phyloP scores from a whole-genome alignment of 2,888 invertebrate genomes.

The Apodemia mormo region DNA sequence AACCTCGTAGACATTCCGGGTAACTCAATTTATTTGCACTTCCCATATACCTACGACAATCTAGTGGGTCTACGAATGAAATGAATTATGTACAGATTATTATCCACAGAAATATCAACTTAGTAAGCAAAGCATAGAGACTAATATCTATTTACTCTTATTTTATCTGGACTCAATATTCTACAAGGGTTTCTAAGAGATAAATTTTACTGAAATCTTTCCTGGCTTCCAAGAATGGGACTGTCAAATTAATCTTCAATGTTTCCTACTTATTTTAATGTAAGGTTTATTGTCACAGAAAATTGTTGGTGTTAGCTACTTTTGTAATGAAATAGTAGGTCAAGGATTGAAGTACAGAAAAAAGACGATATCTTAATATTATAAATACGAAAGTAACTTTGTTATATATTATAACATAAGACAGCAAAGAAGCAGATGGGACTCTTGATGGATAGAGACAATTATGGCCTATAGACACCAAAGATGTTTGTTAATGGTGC shows the following conservation, averaged over 20 bases:
- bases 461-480: no score
- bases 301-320: background rate
- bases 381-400: no score
- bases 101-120: background rate
- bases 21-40: conserved; percentile 4
- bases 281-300: background rate
- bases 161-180: background rate
- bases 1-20: conserved; percentile 1
- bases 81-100: background rate
- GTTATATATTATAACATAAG: no score
- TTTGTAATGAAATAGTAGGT: background rate
- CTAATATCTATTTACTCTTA: background rate
- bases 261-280: conserved; percentile 9
- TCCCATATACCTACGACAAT: conserved; percentile 7
- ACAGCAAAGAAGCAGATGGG: no score
- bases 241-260: conserved; percentile 16
- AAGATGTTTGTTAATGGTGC: no score
- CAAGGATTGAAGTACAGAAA: background rate
- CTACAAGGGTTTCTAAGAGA: background rate
- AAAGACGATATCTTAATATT: no score
- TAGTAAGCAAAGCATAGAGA: background rate
- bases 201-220: conserved; percentile 16
- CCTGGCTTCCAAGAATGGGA: conserved; percentile 1
- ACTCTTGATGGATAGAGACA: no score
- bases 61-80: background rate